Evolutionary conservation across 2,113 vertebrate genomes (phyloP).

Genomic region (Perccottus glenii): DNA sequence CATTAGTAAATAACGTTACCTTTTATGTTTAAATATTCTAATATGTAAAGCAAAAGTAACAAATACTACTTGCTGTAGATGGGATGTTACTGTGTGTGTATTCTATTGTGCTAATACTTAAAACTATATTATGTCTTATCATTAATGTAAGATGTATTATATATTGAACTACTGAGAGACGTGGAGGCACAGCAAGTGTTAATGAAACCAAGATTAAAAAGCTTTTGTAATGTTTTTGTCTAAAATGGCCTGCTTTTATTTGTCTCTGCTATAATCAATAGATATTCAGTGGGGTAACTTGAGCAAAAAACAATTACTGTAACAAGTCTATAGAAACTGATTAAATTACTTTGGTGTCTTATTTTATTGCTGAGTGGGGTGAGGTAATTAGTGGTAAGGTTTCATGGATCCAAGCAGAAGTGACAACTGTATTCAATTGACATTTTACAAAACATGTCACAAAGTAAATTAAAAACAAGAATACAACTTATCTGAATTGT

Average conservation of each 20-base stretch:
- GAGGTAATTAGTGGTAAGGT: background rate
- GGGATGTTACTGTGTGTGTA: no score
- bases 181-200: background rate
- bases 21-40: no score
- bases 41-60: no score
- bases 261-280: slow-evolving; percentile 1
- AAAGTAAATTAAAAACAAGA: no score
- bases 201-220: background rate
- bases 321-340: slow-evolving; percentile 6
- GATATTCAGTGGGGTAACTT: slow-evolving; percentile 4
- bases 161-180: background rate
- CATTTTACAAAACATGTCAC: no score
- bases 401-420: background rate
- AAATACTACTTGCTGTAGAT: no score
- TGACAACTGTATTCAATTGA: no score
- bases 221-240: slow-evolving; percentile 9
- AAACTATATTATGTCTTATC: no score
- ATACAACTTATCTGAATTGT: no score
- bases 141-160: no score
- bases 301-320: background rate
- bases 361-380: background rate
- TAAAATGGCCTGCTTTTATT: background rate
- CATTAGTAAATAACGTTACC: no score
- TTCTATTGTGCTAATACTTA: no score
- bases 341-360: slow-evolving; percentile 9